phyloP scores from a whole-genome alignment of 2,113 vertebrate species.

The Pseudopodoces humilis region DNA sequence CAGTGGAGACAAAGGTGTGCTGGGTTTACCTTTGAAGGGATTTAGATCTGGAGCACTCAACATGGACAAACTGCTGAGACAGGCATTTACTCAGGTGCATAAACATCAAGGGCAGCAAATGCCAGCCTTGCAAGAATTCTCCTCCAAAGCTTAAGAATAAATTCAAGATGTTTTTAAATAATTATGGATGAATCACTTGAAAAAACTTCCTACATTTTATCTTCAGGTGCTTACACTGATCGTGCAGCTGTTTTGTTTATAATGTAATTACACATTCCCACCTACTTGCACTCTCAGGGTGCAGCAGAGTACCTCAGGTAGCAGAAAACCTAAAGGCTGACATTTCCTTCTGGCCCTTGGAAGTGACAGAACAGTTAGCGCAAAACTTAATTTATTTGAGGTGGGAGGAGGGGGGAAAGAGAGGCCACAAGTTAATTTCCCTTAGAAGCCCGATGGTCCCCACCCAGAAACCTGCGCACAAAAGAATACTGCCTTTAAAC shows the following conservation, averaged over 20 bases:
- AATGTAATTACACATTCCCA: background rate
- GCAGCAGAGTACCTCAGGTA: background rate
- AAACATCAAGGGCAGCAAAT: background rate
- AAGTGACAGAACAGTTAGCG: conserved; percentile 36
- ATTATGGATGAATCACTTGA: conserved; percentile 45
- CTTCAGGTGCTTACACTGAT: background rate
- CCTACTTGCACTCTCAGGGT: background rate
- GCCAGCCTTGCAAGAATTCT: conserved; percentile 24
- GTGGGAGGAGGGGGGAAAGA: background rate
- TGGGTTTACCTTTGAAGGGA: conserved; percentile 42
- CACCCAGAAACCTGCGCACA: conserved; percentile 63
- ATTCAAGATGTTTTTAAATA: conserved; percentile 46
- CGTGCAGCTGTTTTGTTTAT: background rate
- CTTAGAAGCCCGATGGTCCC: conserved; percentile 21
- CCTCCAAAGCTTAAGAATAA: conserved; percentile 44
- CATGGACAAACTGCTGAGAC: conserved; percentile 44
- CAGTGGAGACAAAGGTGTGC: conserved; percentile 10
- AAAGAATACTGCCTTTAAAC: conserved; percentile 61
- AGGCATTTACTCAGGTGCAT: conserved; percentile 52
- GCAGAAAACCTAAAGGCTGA: background rate
- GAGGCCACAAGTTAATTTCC: background rate
- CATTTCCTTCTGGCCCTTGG: background rate
- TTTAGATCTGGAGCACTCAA: conserved; percentile 40
- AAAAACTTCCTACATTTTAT: conserved; percentile 30
- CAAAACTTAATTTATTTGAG: conserved; percentile 4